Percentiles rank a stretch among this genome's conserved stretches.
Evolutionary conservation across 2,797 vertebrate genomes (phyloP).

Genomic region (Harpagifer antarcticus): DNA sequence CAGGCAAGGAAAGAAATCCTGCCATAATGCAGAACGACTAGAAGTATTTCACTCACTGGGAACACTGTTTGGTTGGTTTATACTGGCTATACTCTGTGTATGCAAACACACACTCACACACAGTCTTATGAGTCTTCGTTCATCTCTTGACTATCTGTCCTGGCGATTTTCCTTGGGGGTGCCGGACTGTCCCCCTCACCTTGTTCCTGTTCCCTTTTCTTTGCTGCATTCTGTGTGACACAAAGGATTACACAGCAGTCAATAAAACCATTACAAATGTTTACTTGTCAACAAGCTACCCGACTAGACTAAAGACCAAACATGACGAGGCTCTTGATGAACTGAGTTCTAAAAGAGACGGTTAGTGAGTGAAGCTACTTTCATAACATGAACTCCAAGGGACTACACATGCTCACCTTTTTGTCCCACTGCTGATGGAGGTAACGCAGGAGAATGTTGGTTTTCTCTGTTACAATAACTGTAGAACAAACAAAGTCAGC

Average conservation of each 20-base stretch:
- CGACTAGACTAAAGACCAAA: neutral
- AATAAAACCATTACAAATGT: neutral
- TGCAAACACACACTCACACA: constrained; percentile 27
- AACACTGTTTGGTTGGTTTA: constrained; percentile 46
- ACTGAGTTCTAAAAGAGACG: neutral
- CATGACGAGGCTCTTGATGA: neutral
- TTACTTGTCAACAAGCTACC: neutral
- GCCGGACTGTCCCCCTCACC: constrained; percentile 86
- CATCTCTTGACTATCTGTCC: constrained; percentile 91
- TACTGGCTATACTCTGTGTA: constrained; percentile 54
- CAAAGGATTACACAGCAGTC: constrained; percentile 37
- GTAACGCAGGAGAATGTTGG: constrained; percentile 97
- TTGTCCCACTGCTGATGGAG: constrained; percentile 99
- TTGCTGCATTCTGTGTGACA: constrained; percentile 86
- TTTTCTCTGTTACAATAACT: constrained; percentile 99
- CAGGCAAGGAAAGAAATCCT: constrained; percentile 33
- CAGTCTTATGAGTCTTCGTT: constrained; percentile 87
- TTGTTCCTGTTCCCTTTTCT: constrained; percentile 90
- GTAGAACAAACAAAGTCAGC: constrained; percentile 34
- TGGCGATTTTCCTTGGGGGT: constrained; percentile 88
- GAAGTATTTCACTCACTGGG: constrained; percentile 23
- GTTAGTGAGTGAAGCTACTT: neutral
- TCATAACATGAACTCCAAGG: neutral
- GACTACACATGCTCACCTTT: constrained; percentile 86
- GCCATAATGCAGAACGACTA: constrained; percentile 10